These are phyloP conservation scores for Blastobasis adustella DNA, from an alignment of 2,888 invertebrate genomes.

Conservation along the genomic window DNA sequence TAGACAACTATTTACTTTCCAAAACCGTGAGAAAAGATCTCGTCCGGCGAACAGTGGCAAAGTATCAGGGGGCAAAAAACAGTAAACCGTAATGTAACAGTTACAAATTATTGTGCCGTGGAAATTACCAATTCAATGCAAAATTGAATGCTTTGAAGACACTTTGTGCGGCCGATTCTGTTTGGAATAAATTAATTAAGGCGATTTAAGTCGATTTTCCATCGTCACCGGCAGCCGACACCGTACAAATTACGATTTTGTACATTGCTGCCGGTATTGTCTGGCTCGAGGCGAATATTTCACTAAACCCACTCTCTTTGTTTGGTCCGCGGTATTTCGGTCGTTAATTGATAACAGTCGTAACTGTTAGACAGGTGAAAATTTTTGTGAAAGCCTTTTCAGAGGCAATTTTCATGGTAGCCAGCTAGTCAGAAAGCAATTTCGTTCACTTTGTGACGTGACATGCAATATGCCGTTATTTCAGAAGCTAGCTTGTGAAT, in stretches of 20 bases:
- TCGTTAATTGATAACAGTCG: too few relatives aligned
- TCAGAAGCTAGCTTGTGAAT: too few relatives aligned
- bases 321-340: too few relatives aligned
- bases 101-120: constrained; percentile 71
- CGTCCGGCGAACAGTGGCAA: constrained; percentile 13
- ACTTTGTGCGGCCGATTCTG: constrained; percentile 55
- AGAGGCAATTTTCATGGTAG: too few relatives aligned
- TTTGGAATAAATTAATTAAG: constrained; percentile 72
- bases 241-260: constrained; percentile 63
- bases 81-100: constrained; percentile 56
- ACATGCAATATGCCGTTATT: too few relatives aligned
- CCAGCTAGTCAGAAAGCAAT: too few relatives aligned
- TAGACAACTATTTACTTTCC: constrained; percentile 50
- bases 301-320: neutral
- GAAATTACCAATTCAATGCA: constrained; percentile 69
- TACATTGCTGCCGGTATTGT: constrained; percentile 38
- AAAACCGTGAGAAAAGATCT: constrained; percentile 63
- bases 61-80: constrained; percentile 39
- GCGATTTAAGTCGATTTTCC: constrained; percentile 59
- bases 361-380: too few relatives aligned
- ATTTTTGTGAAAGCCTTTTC: too few relatives aligned
- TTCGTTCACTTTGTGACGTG: too few relatives aligned
- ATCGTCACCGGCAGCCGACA: constrained; percentile 39
- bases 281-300: constrained; percentile 12
- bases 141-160: constrained; percentile 62